Conservation (phyloP, 1,140 invertebrate genomes). For the Calliphora vicina region DNA sequence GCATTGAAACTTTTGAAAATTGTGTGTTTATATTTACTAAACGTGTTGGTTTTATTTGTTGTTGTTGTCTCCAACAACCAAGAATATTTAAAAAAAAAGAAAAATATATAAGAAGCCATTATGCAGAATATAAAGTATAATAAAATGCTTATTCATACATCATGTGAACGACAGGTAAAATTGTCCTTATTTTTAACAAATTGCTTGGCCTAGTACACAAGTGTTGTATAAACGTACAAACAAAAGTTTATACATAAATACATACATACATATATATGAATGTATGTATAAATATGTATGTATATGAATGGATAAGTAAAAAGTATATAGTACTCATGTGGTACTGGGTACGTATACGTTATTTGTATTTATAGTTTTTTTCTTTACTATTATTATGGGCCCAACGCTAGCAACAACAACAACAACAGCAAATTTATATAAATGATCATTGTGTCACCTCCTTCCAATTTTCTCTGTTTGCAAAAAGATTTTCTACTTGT, state of each 20-base stretch:
- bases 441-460: not conserved
- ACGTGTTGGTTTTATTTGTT: not conserved
- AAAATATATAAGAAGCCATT: not conserved
- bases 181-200: constrained; percentile 7
- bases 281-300: too few relatives aligned
- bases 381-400: not conserved
- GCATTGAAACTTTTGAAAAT: not conserved
- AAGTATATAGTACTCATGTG: too few relatives aligned
- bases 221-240: not conserved
- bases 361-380: not conserved
- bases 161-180: constrained; percentile 15
- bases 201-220: not conserved
- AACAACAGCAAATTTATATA: not conserved
- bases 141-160: constrained; percentile 10
- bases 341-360: not conserved
- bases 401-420: not conserved
- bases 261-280: not conserved
- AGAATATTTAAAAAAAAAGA: not conserved
- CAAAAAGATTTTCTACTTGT: not conserved
- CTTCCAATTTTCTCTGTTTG: not conserved
- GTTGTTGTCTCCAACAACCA: not conserved
- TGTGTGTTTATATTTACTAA: not conserved
- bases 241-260: not conserved
- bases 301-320: too few relatives aligned
- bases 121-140: not conserved